A percentile compares a stretch with the other conserved stretches of the same genome.
Conservation (phyloP, 2,888 invertebrate genomes). For the Drosophila nigritarsus region DNA sequence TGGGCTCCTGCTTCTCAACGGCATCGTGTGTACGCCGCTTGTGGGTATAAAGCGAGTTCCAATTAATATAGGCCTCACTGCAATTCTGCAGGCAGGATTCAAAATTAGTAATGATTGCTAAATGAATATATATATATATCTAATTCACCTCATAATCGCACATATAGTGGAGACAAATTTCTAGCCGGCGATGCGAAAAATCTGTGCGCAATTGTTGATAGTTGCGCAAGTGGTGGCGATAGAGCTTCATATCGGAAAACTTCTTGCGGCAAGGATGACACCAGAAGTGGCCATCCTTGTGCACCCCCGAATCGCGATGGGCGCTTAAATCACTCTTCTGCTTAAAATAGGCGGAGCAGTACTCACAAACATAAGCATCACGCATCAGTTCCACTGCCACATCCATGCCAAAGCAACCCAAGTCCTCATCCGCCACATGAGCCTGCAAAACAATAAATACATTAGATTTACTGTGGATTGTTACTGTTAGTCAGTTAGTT, state of each 20-base stretch:
- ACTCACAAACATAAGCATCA: conserved; percentile 80
- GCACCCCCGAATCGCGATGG: conserved; percentile 75
- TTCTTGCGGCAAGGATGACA: conserved; percentile 68
- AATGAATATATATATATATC: not conserved
- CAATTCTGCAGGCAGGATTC: conserved; percentile 70
- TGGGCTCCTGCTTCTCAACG: conserved; percentile 15
- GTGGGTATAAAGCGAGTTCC: conserved; percentile 81
- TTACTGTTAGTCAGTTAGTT: not conserved
- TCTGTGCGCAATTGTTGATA: conserved; percentile 47
- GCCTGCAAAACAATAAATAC: conserved; percentile 6
- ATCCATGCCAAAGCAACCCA: conserved; percentile 45
- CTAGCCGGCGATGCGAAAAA: conserved; percentile 52
- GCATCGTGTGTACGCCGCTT: conserved; percentile 67
- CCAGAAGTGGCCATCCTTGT: conserved; percentile 65
- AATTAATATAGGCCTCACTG: conserved; percentile 74
- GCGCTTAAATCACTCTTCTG: conserved; percentile 60
- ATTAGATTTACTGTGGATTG: not conserved
- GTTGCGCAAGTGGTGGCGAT: conserved; percentile 73
- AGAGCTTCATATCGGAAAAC: conserved; percentile 64
- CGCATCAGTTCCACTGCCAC: conserved; percentile 55
- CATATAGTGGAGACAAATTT: conserved; percentile 70
- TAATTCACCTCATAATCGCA: conserved; percentile 77
- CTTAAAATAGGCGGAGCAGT: conserved; percentile 78
- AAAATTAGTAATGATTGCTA: not conserved
- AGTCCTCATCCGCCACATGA: conserved; percentile 34